Evolutionary conservation across 2,113 vertebrate species (phyloP), one percentile per base, ranked within the genome.

Genomic region (Zapus hudsonius): DNA sequence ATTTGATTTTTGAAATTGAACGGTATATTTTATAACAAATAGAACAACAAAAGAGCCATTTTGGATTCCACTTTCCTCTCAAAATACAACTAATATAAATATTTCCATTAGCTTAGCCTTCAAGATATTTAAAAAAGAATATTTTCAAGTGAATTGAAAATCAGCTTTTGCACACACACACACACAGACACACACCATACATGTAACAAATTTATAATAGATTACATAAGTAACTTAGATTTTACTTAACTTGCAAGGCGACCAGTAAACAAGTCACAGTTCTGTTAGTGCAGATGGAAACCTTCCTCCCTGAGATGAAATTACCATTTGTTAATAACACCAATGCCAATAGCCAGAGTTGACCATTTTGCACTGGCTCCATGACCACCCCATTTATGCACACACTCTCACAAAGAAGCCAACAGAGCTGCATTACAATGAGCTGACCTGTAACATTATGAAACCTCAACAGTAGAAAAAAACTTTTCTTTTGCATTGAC

Each of bases 1-100:
- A 57, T 87, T 5, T 90, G 27, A 80, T 73, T 80, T 95, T 89
- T 10, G 31, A 89, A 84, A 64, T 63, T 70, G 61, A 74, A 89
- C 33, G 64, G 44, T 8, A n/a, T 47, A 67, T 84, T 89, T 70
- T 61, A 55, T 25, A 74, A 81, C 22, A 38, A 89, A 52, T 52
- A 52, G 52, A 52, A 52, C 52, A 52, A 52, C 52, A 66, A 69
- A 40, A 31, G 25, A 81, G 8, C 13, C 27, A 64, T 55, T 88
- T 90, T 36, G 27, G 76, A 40, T 69, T 80, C 25, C n/a, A 42
- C 6, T 73, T 91, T 67, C 17, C n/a, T 95, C 72, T 87, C 2
- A 42, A 79, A 80, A n/a, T 9, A 40, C 2, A 12, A 38, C 67
- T 67, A 75, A 55, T 63, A 86, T 63, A 44, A 91, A 5, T 7